Conservation (phyloP, 2,888 invertebrate species). For the Lydus trimaculatus region DNA sequence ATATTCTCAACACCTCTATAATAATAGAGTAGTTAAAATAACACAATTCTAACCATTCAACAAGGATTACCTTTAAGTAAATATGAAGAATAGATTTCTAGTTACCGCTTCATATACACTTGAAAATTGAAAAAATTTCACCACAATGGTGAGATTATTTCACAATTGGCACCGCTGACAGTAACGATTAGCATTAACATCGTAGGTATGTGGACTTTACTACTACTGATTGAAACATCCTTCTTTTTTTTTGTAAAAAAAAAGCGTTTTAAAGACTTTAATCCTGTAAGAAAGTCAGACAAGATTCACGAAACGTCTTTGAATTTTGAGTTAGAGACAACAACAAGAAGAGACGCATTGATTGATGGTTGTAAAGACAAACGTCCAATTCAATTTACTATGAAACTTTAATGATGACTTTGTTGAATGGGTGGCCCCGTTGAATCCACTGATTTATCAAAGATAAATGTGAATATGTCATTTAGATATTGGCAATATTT, state of each 20-base stretch:
- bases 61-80: slow-evolving; percentile 35
- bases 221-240: neutral
- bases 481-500: slow-evolving; percentile 38
- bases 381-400: neutral
- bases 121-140: neutral
- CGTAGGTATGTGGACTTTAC: neutral
- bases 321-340: neutral
- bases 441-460: neutral
- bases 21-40: slow-evolving; percentile 49
- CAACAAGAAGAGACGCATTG: neutral
- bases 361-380: neutral
- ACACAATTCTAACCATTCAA: slow-evolving; percentile 42
- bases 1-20: slow-evolving; percentile 47
- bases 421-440: neutral
- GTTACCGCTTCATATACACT: neutral
- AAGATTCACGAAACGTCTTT: neutral
- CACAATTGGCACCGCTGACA: neutral
- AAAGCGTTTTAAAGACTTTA: neutral
- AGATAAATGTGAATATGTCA: slow-evolving; percentile 27
- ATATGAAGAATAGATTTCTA: slow-evolving; percentile 17
- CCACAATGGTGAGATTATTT: neutral
- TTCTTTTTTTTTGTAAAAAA: neutral
- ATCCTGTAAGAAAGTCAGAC: neutral
- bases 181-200: neutral
- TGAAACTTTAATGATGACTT: neutral